These are phyloP conservation scores for Apis cerana DNA, from an alignment of 1,140 invertebrate genomes.

Conservation along the genomic window DNA sequence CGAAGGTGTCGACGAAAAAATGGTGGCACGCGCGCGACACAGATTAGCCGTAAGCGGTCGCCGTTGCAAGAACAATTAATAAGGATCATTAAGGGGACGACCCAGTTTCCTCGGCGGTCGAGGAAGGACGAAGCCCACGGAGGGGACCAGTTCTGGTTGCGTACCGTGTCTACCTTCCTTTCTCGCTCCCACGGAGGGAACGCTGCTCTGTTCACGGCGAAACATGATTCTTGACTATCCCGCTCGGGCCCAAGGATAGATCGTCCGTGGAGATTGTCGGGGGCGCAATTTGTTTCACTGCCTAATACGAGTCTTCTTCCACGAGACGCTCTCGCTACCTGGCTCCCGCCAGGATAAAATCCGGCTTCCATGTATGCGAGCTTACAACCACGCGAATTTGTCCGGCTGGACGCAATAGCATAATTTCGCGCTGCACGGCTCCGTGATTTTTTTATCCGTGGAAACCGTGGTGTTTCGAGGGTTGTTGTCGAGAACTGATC, in stretches of 20 bases:
- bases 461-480: background rate
- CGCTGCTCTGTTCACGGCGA: slow-evolving; percentile 58
- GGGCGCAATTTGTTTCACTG: slow-evolving; percentile 72
- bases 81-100: slow-evolving; percentile 47
- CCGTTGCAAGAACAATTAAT: slow-evolving; percentile 51
- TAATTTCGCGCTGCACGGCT: slow-evolving; percentile 24
- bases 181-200: slow-evolving; percentile 3
- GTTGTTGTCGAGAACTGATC: background rate
- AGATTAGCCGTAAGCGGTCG: slow-evolving; percentile 24
- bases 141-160: slow-evolving; percentile 32
- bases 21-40: slow-evolving; percentile 7
- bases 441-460: background rate
- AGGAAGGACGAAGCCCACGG: slow-evolving; percentile 26
- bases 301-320: slow-evolving; percentile 73
- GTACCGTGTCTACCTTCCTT: background rate
- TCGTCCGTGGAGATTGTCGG: slow-evolving; percentile 71
- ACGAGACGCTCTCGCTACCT: slow-evolving; percentile 56
- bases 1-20: background rate
- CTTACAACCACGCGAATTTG: slow-evolving; percentile 48
- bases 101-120: slow-evolving; percentile 38
- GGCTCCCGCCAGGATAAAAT: slow-evolving; percentile 54
- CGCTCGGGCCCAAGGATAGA: slow-evolving; percentile 68
- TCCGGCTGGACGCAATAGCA: slow-evolving; percentile 24
- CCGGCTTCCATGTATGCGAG: slow-evolving; percentile 46
- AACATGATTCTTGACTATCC: slow-evolving; percentile 75